Percentiles rank a stretch among this genome's conserved stretches.
Evolutionary conservation across 23 tunicate species (phyloP).

Genomic region (Botrylloides violaceus): DNA sequence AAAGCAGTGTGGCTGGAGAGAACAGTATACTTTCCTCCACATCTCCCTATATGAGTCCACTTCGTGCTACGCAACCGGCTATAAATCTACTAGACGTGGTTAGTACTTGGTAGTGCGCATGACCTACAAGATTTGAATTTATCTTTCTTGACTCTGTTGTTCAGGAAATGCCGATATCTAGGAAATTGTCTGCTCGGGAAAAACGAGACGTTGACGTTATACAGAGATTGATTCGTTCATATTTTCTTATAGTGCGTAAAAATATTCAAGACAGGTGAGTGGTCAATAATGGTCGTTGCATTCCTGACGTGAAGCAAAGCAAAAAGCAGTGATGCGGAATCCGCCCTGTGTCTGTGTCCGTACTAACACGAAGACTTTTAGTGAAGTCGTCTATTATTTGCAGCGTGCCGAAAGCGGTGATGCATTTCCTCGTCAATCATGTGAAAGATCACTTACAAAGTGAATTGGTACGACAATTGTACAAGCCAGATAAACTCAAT

Average conservation of each 20-base stretch:
- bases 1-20: too few species aligned
- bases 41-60: constrained; percentile 20
- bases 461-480: constrained; percentile 68
- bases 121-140: too few species aligned
- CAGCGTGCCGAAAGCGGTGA: constrained; percentile 95
- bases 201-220: constrained; percentile 88
- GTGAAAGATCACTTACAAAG: constrained; percentile 89
- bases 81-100: constrained; percentile 57
- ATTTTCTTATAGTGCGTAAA: constrained; percentile 80
- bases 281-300: too few species aligned
- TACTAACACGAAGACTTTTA: too few species aligned
- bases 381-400: too few species aligned
- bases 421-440: constrained; percentile 84
- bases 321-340: too few species aligned
- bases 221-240: constrained; percentile 74
- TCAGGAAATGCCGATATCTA: constrained; percentile 50
- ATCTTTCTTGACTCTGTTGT: not conserved
- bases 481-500: constrained; percentile 75
- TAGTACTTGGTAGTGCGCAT: constrained; percentile 8
- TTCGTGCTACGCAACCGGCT: constrained; percentile 16
- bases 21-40: not conserved
- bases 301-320: too few species aligned
- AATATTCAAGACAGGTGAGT: constrained; percentile 79
- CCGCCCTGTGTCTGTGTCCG: too few species aligned
- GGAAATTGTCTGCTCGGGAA: constrained; percentile 61